Evolutionary conservation across 1,140 invertebrate species (phyloP), one percentile per base, ranked within the genome.

Genomic region (Drosophila ambigua): DNA sequence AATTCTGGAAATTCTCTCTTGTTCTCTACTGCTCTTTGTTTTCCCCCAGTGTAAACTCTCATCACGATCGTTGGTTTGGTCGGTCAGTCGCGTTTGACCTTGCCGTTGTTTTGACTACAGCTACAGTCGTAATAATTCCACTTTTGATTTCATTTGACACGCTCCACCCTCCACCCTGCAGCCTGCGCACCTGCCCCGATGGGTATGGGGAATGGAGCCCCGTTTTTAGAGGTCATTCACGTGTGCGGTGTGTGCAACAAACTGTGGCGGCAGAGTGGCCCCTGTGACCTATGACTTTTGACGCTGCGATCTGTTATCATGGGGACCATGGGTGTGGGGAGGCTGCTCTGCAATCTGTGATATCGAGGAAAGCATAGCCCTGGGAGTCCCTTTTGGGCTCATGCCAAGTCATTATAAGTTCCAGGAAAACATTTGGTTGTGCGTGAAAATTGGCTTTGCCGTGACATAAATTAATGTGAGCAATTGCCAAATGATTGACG

Each of bases 151-250:
- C 62, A 61, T 67, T 75, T 72, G 51, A 62, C 74, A 65, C 80
- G 72, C 61, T 75, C 60, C 66, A 23, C 44, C 41, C 48, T 45
- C 69, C n/a, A 9, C 43, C 23, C 24, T 16, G n/a, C 11, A 11
- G 9, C 35, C 35, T 11, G 35, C 9, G 31, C 31, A 35, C 35
- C 35, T 39, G 35, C 35, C 35, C 35, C 35, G 11, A 39, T 39
- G 11, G 35, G 26, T 11, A 13, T 39, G 35, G 35, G 35, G 15
- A 59, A 48, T 61, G 23, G 44, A 50, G 11, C 35, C 44, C 26
- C 52, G 60, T 66, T 73, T 88, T 88, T 88, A 88, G 68, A 88
- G 83, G 83, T 83, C 83, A 74, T 66, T 76, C 83, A 79, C 83
- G 77, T 82, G 71, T 24, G 23, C 23, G 23, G 43, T 15, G 39